Percentiles rank a stretch among this genome's conserved stretches.
Conservation (phyloP, 2,113 vertebrate genomes). For the Pelobates fuscus region DNA sequence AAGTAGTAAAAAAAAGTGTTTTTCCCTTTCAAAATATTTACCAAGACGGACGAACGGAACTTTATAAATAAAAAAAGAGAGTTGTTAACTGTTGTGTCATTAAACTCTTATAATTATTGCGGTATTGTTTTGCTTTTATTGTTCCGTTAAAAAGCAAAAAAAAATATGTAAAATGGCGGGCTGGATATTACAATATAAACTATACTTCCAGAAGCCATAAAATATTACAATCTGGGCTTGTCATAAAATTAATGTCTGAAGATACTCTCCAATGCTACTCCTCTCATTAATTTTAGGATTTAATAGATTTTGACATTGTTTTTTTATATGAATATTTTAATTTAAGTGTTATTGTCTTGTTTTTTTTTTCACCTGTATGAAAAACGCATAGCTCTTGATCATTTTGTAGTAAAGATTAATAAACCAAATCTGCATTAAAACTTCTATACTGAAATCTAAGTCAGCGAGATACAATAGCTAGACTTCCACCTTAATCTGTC, state of each 20-base stretch:
- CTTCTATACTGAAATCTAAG: too few species aligned
- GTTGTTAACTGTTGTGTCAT: conserved; percentile 60
- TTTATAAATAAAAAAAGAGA: conserved; percentile 54
- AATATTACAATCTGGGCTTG: conserved; percentile 72
- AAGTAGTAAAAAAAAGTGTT: conserved; percentile 4
- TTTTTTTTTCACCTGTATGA: too few species aligned
- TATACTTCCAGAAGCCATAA: conserved; percentile 71
- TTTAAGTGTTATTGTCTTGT: not conserved
- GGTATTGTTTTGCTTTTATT: conserved; percentile 65
- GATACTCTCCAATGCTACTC: conserved; percentile 60
- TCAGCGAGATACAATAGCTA: too few species aligned
- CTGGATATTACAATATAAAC: conserved; percentile 58
- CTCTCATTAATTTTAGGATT: conserved; percentile 63
- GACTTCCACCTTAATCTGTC: too few species aligned
- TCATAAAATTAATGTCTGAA: conserved; percentile 74
- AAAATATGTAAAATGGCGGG: conserved; percentile 54
- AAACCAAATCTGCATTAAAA: too few species aligned
- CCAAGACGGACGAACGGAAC: conserved; percentile 52
- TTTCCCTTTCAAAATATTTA: conserved; percentile 61
- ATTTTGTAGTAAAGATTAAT: too few species aligned
- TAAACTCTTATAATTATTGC: conserved; percentile 28
- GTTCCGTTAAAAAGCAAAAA: conserved; percentile 64
- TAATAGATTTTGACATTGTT: conserved; percentile 36
- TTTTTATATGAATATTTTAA: conserved; percentile 23
- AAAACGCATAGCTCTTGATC: too few species aligned